phyloP scores from a whole-genome alignment of 2,888 invertebrate genomes.

The Apomyelois bistriatella region DNA sequence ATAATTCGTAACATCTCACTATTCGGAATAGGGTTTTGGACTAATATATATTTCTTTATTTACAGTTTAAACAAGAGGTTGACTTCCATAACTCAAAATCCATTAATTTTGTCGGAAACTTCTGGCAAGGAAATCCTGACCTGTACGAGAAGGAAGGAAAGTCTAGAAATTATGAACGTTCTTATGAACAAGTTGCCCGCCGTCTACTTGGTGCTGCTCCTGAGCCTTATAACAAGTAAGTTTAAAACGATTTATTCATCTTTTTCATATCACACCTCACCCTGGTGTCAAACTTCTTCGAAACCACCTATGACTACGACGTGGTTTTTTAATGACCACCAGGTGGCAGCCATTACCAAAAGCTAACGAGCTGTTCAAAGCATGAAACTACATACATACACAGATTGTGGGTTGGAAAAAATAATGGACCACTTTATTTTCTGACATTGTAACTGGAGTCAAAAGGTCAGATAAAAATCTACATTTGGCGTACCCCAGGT shows the following conservation, averaged over 20 bases:
- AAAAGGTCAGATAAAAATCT: too few species aligned
- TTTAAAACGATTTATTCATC: constrained; percentile 12
- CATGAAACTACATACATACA: too few species aligned
- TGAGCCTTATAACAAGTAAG: constrained; percentile 44
- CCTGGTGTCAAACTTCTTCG: too few species aligned
- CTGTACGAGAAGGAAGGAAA: constrained; percentile 48
- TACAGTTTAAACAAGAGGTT: constrained; percentile 53
- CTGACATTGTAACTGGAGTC: too few species aligned
- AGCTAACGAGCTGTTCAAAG: too few species aligned
- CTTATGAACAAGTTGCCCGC: constrained; percentile 79
- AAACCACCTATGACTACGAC: too few species aligned
- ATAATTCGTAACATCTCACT: neutral
- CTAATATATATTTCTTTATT: constrained; percentile 15
- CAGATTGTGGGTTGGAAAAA: too few species aligned
- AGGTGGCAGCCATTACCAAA: too few species aligned
- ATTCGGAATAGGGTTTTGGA: neutral
- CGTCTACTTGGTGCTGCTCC: constrained; percentile 57
- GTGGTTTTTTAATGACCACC: too few species aligned
- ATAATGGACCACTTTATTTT: too few species aligned
- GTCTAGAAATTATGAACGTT: constrained; percentile 60
- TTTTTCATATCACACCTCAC: too few species aligned
- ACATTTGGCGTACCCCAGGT: too few species aligned
- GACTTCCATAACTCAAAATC: constrained; percentile 61
- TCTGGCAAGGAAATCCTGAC: constrained; percentile 80
- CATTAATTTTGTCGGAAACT: constrained; percentile 75